phyloP scores from a whole-genome alignment of 2,113 vertebrate species.

The Cercopithecus mona region DNA sequence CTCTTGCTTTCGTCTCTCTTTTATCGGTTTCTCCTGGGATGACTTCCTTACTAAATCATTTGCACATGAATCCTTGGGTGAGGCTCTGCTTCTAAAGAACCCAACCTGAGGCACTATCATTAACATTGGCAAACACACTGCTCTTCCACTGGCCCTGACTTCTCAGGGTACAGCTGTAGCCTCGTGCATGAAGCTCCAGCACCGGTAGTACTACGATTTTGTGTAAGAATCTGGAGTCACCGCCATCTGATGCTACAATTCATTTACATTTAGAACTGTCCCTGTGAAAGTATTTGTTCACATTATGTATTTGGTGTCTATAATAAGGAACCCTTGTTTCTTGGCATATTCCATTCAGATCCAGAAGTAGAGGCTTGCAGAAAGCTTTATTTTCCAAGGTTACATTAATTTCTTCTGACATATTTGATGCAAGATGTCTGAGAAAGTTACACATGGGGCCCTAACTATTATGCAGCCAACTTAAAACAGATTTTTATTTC shows the following conservation, averaged over 20 bases:
- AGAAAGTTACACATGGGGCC: background rate
- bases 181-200: background rate
- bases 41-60: background rate
- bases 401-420: background rate
- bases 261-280: background rate
- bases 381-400: slow-evolving; percentile 16
- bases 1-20: background rate
- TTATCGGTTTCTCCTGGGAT: background rate
- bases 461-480: background rate
- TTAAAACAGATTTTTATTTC: background rate
- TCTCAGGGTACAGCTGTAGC: background rate
- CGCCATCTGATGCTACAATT: background rate
- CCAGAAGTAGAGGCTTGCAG: background rate
- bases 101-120: background rate
- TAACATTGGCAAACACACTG: fast-evolving
- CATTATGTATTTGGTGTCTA: background rate
- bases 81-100: background rate
- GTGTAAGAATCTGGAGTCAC: background rate
- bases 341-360: background rate
- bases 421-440: background rate
- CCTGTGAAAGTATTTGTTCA: background rate
- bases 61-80: background rate
- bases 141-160: fast-evolving
- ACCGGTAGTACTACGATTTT: background rate
- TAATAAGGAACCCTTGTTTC: background rate